These are phyloP conservation scores for Oligia strigilis DNA, from an alignment of 2,888 invertebrate genomes.

Conservation along the genomic window DNA sequence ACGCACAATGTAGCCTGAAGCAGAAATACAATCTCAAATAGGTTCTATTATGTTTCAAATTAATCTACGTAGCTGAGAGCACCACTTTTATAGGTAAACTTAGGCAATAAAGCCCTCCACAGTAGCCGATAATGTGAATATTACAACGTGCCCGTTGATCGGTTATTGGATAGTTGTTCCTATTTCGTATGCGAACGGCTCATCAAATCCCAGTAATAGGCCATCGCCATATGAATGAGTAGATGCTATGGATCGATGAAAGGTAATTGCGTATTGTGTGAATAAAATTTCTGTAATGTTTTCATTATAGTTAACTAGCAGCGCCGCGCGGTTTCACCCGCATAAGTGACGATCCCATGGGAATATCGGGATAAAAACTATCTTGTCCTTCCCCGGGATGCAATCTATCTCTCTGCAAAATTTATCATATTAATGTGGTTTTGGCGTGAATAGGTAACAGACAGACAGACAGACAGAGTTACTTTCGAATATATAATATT, in stretches of 20 bases:
- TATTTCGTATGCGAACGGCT: conserved; percentile 26
- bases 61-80: neutral
- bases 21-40: conserved; percentile 1
- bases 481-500: no score
- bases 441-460: no score
- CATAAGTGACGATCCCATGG: no score
- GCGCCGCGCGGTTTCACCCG: no score
- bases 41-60: neutral
- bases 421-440: no score
- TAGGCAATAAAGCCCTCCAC: conserved; percentile 1
- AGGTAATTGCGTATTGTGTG: neutral
- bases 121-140: conserved; percentile 17
- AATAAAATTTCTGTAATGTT: neutral
- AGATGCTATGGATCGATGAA: conserved; percentile 20
- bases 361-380: no score
- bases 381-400: no score
- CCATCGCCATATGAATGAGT: conserved; percentile 16
- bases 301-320: neutral
- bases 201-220: conserved; percentile 44
- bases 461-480: no score
- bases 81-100: neutral
- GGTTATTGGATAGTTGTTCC: conserved; percentile 36
- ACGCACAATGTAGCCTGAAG: neutral
- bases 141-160: conserved; percentile 9
- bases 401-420: no score